Evolutionary conservation across 1,140 invertebrate genomes (phyloP), one percentile per base, ranked within the genome.

Genomic region (Hycleus cichorii): DNA sequence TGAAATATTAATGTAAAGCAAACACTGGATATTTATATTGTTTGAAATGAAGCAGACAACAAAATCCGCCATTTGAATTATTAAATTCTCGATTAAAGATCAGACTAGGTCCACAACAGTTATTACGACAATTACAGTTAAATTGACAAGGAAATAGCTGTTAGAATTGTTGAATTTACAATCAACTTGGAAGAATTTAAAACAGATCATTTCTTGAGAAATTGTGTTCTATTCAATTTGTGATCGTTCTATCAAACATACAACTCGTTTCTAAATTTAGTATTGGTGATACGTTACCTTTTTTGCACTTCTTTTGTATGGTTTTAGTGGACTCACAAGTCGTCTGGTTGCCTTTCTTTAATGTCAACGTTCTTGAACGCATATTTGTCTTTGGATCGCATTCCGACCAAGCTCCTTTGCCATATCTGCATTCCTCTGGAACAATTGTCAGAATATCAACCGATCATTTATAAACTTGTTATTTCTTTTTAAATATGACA

Each of bases 281-380:
- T n/a, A 47, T 43, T 18, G 18, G 18, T 18, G 7, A 32, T 32
- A 32, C 32, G 57, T 72, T 80, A 90, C 89, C 87, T 84, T 90
- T 91, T 77, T 91, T 93, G 80, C 91, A 93, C 67, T 91, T 91
- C 77, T 92, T 92, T 72, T 89, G 84, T 62, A 93, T 89, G n/a
- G 83, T 89, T 76, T 91, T 92, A 32, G 84, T 87, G 57, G 81
- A 81, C 69, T 91, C 88, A 74, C 91, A 93, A 47, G 78, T 80
- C 43, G 80, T 72, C 27, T 82, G 81, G 69, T 90, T 87, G 26
- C 90, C 88, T 71, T 89, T 90, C 75, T 92, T 92, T 63, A 93
- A 77, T 39, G 83, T 91, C 59, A 93, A 76, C 27, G 85, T 90
- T 60, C 90, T 80, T 11, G 86, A 85, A 63, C 90, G 81, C 63